Evolutionary conservation across 2,113 vertebrate genomes (phyloP).

Genomic region (Melanerpes formicivorus): DNA sequence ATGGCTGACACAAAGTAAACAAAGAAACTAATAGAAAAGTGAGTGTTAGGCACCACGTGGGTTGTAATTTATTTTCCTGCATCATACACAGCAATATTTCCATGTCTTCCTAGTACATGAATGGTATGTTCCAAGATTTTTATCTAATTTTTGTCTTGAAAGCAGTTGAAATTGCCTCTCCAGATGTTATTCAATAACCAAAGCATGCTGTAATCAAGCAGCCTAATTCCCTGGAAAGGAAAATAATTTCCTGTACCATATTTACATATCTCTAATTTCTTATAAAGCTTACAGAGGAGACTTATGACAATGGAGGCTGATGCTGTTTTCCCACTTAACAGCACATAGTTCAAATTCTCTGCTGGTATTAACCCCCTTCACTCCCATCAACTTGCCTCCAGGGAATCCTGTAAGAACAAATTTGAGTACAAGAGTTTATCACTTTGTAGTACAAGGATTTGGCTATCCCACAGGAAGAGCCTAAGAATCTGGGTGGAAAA

Average conservation of each 20-base stretch:
- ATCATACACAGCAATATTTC: neutral
- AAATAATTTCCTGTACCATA: conserved; percentile 52
- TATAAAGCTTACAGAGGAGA: neutral
- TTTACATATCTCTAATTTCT: conserved; percentile 50
- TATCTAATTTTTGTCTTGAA: conserved; percentile 39
- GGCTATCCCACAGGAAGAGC: neutral
- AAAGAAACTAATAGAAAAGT: neutral
- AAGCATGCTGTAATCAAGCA: conserved; percentile 1
- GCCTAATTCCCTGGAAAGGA: conserved; percentile 24
- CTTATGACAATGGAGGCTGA: neutral
- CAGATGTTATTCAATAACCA: conserved; percentile 50
- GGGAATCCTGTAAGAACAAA: neutral
- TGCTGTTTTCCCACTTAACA: conserved; percentile 14
- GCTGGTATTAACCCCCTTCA: neutral
- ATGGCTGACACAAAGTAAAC: neutral
- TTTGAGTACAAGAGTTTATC: neutral
- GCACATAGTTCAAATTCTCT: conserved; percentile 15
- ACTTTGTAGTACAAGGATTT: neutral
- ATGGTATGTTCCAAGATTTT: conserved; percentile 11
- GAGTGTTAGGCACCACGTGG: neutral
- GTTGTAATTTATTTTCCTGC: neutral
- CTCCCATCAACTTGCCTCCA: neutral
- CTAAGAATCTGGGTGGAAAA: neutral
- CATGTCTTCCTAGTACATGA: neutral
- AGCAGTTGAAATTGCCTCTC: conserved; percentile 34